Conservation (phyloP, 1,140 invertebrate genomes). For the Conus betulinus region DNA sequence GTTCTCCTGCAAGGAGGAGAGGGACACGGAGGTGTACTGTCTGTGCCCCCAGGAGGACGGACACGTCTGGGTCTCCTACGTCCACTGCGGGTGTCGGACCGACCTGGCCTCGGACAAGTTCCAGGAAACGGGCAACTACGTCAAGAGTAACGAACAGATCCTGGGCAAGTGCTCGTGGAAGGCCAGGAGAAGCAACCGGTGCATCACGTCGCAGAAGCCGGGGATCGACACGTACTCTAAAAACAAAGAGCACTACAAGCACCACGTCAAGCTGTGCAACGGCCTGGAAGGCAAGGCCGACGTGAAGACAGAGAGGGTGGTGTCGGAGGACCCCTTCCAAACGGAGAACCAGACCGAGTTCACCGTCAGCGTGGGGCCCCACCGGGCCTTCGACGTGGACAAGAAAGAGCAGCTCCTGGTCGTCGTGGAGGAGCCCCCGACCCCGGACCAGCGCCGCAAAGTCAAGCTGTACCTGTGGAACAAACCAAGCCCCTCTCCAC, state of each 20-base stretch:
- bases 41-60: neutral
- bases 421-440: neutral
- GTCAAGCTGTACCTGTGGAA: neutral
- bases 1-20: neutral
- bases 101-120: too few species aligned
- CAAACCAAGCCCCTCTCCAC: neutral
- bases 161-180: neutral
- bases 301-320: neutral
- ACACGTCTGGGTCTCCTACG: neutral
- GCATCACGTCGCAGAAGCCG: neutral
- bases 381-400: conserved; percentile 11
- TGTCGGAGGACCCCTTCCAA: neutral
- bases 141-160: neutral
- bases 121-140: neutral
- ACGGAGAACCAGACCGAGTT: neutral
- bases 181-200: neutral
- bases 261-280: neutral
- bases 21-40: neutral
- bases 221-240: neutral
- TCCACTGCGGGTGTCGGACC: neutral
- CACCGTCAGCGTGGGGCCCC: neutral
- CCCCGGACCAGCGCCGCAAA: neutral
- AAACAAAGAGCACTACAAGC: neutral
- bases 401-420: neutral
- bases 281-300: neutral